Base-by-base conservation (phyloP, 2,888 invertebrate genomes). In the Hetaerina titia region DNA sequence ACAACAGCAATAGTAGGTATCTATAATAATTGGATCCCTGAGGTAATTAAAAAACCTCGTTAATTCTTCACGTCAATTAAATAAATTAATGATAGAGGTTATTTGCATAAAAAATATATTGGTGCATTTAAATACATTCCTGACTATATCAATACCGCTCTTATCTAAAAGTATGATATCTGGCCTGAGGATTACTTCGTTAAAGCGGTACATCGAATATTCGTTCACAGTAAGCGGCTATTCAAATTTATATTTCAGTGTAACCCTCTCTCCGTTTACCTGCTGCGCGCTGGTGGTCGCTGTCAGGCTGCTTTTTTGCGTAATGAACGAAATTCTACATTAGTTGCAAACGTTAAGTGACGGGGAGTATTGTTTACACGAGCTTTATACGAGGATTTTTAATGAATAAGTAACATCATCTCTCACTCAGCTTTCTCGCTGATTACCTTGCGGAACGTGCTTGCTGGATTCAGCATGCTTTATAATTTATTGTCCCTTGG, bases 291-390 rank as follows among this genome's bases (percentile, higher is more conserved):
- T 13, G 81, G 81, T n/a, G 81, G 25, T 31, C 31, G 13, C 81
- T 81, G 81, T n/a, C 81, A 31, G 81, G 25, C 25, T 15, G 4
- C 6, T 11, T 81, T 31, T 81, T 81, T 81, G 13, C 1, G 81
- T 31, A 81, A 81, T 81, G 81, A 81, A 31, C 31, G 31, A 81
- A 81, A 81, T 81, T 31, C 31, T 81, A 81, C 81, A 81, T 81
- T 81, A 81, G 9, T 31, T 31, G 31, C 31, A 31, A 31, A 81
- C 81, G 81, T 13, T 15, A 31, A 31, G 81, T 31, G 81, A 31
- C 81, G 11, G 81, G 81, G 15, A 31, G 81, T 81, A 1, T 81
- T 25, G 31, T 81, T 81, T 81, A 81, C 81, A 81, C 81, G 81
- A 81, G 81, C 81, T 25, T 81, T 15, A 81, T 81, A 81, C 81